A percentile compares a stretch with the other conserved stretches of the same genome.
These are phyloP conservation scores for Tupiocoris notatus DNA, from an alignment of 2,888 invertebrate genomes.

Conservation along the genomic window DNA sequence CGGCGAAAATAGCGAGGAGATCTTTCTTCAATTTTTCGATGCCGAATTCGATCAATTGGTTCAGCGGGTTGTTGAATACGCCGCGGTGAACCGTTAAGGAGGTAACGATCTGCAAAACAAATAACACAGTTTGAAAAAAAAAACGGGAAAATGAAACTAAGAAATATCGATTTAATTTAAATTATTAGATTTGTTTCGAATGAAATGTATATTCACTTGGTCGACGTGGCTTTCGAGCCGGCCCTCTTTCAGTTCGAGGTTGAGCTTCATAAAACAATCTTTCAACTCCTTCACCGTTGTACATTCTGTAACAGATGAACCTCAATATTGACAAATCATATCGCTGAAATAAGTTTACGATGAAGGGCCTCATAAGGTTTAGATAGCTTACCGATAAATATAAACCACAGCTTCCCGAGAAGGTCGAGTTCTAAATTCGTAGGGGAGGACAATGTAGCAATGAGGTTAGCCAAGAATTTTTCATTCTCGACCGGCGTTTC, in stretches of 20 bases:
- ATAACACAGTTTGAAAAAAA: no score
- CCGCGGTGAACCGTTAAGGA: not conserved
- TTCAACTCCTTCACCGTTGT: not conserved
- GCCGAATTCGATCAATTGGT: not conserved
- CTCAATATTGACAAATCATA: no score
- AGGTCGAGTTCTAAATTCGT: not conserved
- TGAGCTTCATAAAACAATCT: not conserved
- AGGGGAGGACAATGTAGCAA: not conserved
- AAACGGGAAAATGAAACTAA: no score
- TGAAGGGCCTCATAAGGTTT: no score
- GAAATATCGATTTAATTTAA: no score
- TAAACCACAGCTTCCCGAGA: not conserved
- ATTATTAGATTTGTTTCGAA: no score
- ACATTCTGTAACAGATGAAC: not conserved
- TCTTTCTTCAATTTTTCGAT: not conserved
- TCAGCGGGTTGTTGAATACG: not conserved
- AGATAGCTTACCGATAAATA: not conserved
- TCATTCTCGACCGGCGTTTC: not conserved
- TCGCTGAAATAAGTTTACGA: no score
- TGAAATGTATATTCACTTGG: no score
- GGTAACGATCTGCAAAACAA: not conserved
- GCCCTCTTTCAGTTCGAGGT: not conserved
- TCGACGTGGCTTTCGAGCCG: not conserved
- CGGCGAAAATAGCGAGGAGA: not conserved
- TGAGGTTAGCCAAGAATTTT: not conserved